These are phyloP conservation scores for Danio aesculapii DNA, from an alignment of 2,797 vertebrate genomes.

Conservation along the genomic window DNA sequence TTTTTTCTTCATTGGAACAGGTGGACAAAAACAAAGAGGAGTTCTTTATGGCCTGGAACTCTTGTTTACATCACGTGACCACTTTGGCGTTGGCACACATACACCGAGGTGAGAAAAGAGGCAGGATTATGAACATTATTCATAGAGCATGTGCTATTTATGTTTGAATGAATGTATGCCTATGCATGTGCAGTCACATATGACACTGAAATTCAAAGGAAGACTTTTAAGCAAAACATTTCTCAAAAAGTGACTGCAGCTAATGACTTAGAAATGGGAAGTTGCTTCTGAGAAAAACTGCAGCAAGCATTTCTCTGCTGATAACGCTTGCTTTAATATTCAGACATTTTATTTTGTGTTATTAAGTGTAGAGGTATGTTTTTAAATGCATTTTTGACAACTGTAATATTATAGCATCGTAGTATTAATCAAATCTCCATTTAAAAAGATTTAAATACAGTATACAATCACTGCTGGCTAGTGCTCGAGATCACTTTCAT, in stretches of 20 bases:
- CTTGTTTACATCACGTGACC: constrained; percentile 70
- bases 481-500: too few relatives aligned
- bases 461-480: too few relatives aligned
- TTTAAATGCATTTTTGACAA: background rate
- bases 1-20: constrained; percentile 45
- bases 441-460: too few relatives aligned
- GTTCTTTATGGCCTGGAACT: constrained; percentile 72
- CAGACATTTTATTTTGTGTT: background rate
- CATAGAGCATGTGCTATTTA: background rate
- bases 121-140: background rate
- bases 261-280: background rate
- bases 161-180: background rate
- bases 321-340: background rate
- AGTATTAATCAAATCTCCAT: too few relatives aligned
- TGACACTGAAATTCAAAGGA: background rate
- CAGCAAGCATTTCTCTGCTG: background rate
- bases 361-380: background rate
- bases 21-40: constrained; percentile 69
- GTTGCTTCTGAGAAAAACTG: background rate
- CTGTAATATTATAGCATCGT: background rate
- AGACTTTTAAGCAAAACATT: background rate
- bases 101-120: constrained; percentile 67
- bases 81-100: constrained; percentile 71
- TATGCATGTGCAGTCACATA: background rate
- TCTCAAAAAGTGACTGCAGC: background rate